A percentile compares a stretch with the other conserved stretches of the same genome.
These are phyloP conservation scores for Heteromormyrus szaboi DNA, from an alignment of 2,797 vertebrate species.

Conservation along the genomic window DNA sequence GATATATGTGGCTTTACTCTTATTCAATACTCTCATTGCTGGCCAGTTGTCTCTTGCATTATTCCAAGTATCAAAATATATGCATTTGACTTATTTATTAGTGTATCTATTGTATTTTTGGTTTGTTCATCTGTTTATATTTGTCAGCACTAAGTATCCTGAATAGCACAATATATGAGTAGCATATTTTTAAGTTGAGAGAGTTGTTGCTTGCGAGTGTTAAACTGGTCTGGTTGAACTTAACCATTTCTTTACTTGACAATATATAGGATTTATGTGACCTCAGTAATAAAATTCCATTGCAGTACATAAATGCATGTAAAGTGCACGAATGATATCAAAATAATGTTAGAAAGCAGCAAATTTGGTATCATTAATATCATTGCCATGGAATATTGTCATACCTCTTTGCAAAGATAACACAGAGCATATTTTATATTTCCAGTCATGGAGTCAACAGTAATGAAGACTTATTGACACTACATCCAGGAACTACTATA, in stretches of 20 bases:
- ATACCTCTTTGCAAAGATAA: neutral
- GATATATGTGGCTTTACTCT: conserved; percentile 44
- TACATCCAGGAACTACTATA: neutral
- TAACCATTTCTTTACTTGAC: neutral
- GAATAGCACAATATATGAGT: neutral
- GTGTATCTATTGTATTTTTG: conserved; percentile 72
- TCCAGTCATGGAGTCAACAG: neutral
- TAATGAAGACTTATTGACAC: neutral
- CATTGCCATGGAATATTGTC: neutral
- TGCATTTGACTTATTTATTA: conserved; percentile 81
- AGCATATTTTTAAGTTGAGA: neutral
- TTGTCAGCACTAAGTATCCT: conserved; percentile 64
- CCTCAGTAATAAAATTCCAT: neutral
- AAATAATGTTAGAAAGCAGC: neutral
- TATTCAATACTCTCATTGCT: neutral
- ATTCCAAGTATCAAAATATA: conserved; percentile 59
- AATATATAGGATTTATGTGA: neutral
- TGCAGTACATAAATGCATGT: neutral
- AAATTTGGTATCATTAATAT: neutral
- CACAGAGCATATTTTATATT: neutral
- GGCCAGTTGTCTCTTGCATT: conserved; percentile 30
- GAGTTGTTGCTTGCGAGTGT: neutral
- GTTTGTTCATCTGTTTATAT: conserved; percentile 61
- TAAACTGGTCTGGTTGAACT: neutral
- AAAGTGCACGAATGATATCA: neutral